Evolutionary conservation across 2,113 vertebrate species (phyloP), one percentile per base, ranked within the genome.

Genomic region (Ophthalmolycus amberensis): DNA sequence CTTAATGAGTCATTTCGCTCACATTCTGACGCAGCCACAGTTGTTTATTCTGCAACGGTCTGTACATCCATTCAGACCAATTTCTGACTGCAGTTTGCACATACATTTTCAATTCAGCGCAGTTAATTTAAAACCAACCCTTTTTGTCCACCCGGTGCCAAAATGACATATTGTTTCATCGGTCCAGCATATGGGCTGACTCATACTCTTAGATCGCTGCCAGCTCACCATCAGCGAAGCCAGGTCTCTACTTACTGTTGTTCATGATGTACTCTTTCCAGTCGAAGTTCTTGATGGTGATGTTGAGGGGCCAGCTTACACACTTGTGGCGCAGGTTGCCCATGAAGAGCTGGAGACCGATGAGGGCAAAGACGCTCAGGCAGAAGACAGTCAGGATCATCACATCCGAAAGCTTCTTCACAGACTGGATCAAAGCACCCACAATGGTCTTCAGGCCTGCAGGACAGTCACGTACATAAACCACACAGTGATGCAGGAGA

Each of bases 351-450:
- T 99, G 98, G 70, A 99, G 95, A 67, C 98, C 98, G 0, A 99
- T 99, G 84, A 99, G 96, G 88, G 98, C 98, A 70, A 99, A 99
- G 71, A 99, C 98, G 65, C 98, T 99, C 93, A 99, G 95, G 81
- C 98, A 99, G 93, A 99, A 99, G 69, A 99, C 98, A 0, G 98
- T 99, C 91, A 99, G 92, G 95, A 99, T 99, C 98, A 99, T 98
- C 92, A 99, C 98, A 22, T 99, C 98, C 0, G 98, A 99, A 88
- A 99, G 96, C 94, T 99, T 99, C 97, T 99, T 99, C 96, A 99
- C 98, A 1, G 98, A 99, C 94, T 99, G 98, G 90, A 99, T 98
- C 6, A 99, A 96, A 93, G 98, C 98, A 0, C 98, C 98, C 86
- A 99, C 98, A 25, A 99, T 99, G 92, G 98, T 99, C 96, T 99